phyloP scores from a whole-genome alignment of 2,113 vertebrate genomes.

The Empidonax traillii region DNA sequence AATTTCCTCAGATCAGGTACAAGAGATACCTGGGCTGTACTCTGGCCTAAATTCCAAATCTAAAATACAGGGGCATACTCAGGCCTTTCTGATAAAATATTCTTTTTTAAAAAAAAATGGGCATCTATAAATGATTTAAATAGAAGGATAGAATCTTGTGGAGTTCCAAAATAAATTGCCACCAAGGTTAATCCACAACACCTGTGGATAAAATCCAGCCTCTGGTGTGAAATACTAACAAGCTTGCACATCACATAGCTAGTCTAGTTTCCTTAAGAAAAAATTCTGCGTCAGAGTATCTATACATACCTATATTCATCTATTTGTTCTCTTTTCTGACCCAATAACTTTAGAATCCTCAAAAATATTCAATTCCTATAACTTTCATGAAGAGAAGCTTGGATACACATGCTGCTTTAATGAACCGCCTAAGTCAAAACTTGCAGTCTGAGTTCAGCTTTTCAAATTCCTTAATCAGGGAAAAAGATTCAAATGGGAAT shows the following conservation, averaged over 20 bases:
- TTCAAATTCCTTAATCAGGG: neutral
- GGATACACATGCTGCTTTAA: neutral
- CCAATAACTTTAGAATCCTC: neutral
- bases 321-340: neutral
- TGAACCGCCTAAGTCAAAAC: neutral
- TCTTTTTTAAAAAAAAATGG: neutral
- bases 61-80: neutral
- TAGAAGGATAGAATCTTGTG: neutral
- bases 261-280: neutral
- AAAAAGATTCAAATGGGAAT: neutral
- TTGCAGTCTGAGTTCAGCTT: neutral
- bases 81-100: neutral
- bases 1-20: neutral
- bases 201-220: neutral
- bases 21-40: neutral
- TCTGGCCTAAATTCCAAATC: neutral
- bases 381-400: neutral
- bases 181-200: neutral
- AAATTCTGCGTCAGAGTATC: neutral
- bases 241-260: neutral
- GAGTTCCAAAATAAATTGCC: neutral
- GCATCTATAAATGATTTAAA: neutral
- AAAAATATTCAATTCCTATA: neutral
- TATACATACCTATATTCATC: neutral
- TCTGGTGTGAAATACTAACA: neutral